Conservation (phyloP, 2,113 vertebrate species). For the Rhizomys pruinosus region DNA sequence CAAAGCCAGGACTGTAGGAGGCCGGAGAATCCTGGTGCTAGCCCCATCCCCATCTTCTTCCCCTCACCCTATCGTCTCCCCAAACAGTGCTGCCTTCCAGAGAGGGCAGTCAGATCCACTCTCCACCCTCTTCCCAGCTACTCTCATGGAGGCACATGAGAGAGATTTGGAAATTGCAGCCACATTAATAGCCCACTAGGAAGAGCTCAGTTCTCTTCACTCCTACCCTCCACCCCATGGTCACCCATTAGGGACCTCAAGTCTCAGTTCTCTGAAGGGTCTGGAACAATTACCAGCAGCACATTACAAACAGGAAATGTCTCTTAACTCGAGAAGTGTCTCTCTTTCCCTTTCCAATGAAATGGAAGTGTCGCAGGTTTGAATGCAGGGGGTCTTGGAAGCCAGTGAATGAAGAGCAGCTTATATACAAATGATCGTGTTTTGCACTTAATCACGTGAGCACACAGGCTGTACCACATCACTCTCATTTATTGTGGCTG, state of each 20-base stretch:
- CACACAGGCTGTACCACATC: neutral
- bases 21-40: no score
- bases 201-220: neutral
- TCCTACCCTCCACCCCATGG: neutral
- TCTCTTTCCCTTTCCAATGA: neutral
- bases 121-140: neutral
- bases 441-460: neutral
- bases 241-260: neutral
- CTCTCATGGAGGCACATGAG: neutral
- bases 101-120: neutral
- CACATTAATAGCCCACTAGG: neutral
- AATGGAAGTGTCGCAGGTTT: neutral
- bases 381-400: neutral
- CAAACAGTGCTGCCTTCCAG: neutral
- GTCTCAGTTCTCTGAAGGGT: neutral
- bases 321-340: neutral
- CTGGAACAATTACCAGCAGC: neutral
- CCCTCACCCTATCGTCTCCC: neutral
- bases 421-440: constrained; percentile 7
- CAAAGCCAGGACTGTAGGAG: neutral
- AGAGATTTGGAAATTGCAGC: neutral
- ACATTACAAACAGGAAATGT: rapidly evolving
- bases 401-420: neutral
- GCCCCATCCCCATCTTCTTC: neutral
- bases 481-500: neutral